Base-by-base conservation (phyloP, 2,797 vertebrate genomes). In the Hirundo rustica region DNA sequence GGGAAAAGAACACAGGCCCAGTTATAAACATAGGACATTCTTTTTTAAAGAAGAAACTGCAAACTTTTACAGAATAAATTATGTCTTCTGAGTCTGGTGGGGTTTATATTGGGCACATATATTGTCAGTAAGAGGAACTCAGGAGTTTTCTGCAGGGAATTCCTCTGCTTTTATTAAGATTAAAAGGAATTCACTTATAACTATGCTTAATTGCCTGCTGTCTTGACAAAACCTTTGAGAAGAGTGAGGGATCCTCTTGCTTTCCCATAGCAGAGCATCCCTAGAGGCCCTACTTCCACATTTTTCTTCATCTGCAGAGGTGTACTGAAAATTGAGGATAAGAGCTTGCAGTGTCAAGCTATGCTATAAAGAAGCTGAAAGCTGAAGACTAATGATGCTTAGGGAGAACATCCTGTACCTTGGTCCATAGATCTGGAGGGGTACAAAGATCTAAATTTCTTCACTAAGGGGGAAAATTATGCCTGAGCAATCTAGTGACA, bases 191-290 rank as follows among this genome's bases (percentile, higher is more conserved):
- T 83, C 0, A 62, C 73, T 91, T 92, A 58, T 84, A 81, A 75
- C 66, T 72, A 4, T 55, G 27, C 26, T 86, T 93, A 95, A 93
- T 80, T 91, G 55, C 44, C 51, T 83, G 27, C 61, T 88, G 27
- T 65, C 85, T 95, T 88, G 61, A 80, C 78, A 89, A 20, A 91
- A 72, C 30, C 40, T 94, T 88, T 65, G 47, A 85, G 44, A 88
- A 84, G 73, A 81, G 25, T 47, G 25, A 88, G 29, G 16, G 3
- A 27, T 94, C 38, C 34, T 83, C 32, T 83, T 74, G 13, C 32
- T 91, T 92, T 93, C 57, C 50, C 77, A 34, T 10, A 73, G 19
- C 16, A 67, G 19, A 21, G 22, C 23, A 74, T 61, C 53, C 55
- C 47, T 42, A 61, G 64, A 76, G 64, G 75, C 38, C 19, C 11